A percentile compares a stretch with the other conserved stretches of the same genome.
Evolutionary conservation across 1,140 invertebrate species (phyloP).

Genomic region (Cheumatopsyche charites): DNA sequence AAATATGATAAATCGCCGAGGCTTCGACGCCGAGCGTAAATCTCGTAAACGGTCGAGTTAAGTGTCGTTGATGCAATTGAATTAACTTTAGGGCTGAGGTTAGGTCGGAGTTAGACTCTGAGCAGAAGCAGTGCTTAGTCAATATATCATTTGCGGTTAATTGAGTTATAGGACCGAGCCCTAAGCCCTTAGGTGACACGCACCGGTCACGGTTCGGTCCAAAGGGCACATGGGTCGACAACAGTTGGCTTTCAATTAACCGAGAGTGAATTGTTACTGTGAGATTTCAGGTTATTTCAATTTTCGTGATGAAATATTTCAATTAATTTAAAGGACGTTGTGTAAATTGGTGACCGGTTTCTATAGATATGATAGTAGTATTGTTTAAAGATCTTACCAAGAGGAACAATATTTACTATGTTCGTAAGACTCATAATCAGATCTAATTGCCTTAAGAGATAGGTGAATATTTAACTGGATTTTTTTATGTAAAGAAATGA

Average conservation of each 20-base stretch:
- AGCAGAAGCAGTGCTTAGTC: constrained; percentile 30
- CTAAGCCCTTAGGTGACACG: constrained; percentile 33
- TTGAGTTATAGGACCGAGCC: constrained; percentile 41
- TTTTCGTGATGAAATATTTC: too few species aligned
- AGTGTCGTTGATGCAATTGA: constrained; percentile 29
- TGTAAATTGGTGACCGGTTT: too few species aligned
- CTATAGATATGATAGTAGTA: too few species aligned
- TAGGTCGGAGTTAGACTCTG: constrained; percentile 10
- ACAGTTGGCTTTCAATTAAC: constrained; percentile 2
- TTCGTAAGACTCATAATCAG: too few species aligned
- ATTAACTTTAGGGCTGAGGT: constrained; percentile 15
- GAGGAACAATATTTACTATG: too few species aligned
- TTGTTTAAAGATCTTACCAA: too few species aligned
- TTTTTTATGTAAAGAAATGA: too few species aligned
- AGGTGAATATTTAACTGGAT: too few species aligned
- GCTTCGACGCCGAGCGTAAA: neutral
- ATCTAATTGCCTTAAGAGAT: too few species aligned
- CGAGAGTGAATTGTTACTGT: too few species aligned
- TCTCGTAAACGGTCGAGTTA: constrained; percentile 11
- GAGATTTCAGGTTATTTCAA: too few species aligned
- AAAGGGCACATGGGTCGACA: neutral
- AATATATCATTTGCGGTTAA: constrained; percentile 47
- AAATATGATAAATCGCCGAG: neutral
- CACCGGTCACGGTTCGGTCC: neutral
- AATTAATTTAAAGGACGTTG: too few species aligned